Base-by-base conservation (phyloP, 1,140 invertebrate species). In the Dufourea novaeangliae region DNA sequence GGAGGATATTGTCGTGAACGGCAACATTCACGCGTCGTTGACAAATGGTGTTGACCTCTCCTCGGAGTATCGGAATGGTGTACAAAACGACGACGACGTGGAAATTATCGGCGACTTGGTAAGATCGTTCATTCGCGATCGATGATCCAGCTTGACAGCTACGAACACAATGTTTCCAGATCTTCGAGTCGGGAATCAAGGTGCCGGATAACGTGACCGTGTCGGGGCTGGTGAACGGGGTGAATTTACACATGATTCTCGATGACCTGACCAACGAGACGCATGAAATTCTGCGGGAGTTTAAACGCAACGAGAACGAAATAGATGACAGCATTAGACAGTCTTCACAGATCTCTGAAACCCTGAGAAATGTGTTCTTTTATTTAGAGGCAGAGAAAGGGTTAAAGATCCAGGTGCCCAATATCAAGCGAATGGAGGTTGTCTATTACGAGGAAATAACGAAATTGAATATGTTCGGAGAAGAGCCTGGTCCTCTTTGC, bases 51-150 rank as follows among this genome's bases (percentile, higher is more conserved):
- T 84, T 0, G 50, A 88, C 29, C 50, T 89, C 25, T 73, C 56
- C 1, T 39, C 75, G 8, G 79, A 82, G 17, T 89, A 82, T 37
- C 41, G 68, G 0, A 54, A 76, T 22, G 82, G 86, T 25, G 57
- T 89, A 22, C 69, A 84, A 20, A 86, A 85, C n/a, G 41, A 84
- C 34, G 83, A 88, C 41, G 64, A 89, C 22, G 72, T 82, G 10
- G 64, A 85, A 1, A 86, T 91, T 7, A 39, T 50, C 17, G 90
- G 89, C 59, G 70, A 90, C 34, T 56, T 91, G 66, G 90, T 91
- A 74, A 78, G 79, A 44, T 39, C 22, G 0, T 64, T 29, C 39
- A 8, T 41, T 57, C 78, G 22, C 66, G 69, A 68, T 63, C 7
- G 3, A 32, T 14, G n/a, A n/a, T n/a, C n/a, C n/a, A n/a, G n/a